phyloP scores from a whole-genome alignment of 2,888 invertebrate species.

The Aphrophora alni region DNA sequence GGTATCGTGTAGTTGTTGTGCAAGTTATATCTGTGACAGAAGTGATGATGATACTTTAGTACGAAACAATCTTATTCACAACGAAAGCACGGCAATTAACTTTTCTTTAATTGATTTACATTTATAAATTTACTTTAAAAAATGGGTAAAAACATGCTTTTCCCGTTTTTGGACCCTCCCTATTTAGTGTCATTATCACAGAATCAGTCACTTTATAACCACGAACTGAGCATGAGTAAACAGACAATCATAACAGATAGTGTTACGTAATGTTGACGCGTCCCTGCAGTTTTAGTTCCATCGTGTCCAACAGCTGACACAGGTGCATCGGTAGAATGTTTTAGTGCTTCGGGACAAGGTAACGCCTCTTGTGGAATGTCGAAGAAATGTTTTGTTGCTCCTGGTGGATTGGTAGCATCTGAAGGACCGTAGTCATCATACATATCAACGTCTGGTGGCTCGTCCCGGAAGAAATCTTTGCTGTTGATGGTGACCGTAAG shows the following conservation, averaged over 20 bases:
- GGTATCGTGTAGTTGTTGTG: too few species aligned
- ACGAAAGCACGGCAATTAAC: too few species aligned
- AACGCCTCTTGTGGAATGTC: conserved; percentile 53
- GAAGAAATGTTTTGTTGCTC: conserved; percentile 52
- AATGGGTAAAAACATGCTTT: background rate
- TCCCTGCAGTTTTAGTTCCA: background rate
- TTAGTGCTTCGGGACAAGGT: conserved; percentile 57
- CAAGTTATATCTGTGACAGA: too few species aligned
- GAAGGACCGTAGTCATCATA: conserved; percentile 45
- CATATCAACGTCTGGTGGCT: conserved; percentile 41
- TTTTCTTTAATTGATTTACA: too few species aligned
- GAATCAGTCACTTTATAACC: background rate
- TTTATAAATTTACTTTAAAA: background rate
- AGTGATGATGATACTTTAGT: too few species aligned
- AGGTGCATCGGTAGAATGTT: conserved; percentile 45
- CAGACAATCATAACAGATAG: background rate
- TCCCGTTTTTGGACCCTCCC: background rate
- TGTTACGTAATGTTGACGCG: background rate
- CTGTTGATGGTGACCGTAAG: conserved; percentile 27
- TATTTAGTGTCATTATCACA: background rate
- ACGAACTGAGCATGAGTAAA: background rate
- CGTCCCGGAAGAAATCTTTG: conserved; percentile 18
- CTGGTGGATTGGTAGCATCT: conserved; percentile 12
- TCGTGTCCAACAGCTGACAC: conserved; percentile 11
- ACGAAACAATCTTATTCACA: too few species aligned